Evolutionary conservation across 2,113 vertebrate species (phyloP).

Genomic region (Cynoglossus semilaevis): DNA sequence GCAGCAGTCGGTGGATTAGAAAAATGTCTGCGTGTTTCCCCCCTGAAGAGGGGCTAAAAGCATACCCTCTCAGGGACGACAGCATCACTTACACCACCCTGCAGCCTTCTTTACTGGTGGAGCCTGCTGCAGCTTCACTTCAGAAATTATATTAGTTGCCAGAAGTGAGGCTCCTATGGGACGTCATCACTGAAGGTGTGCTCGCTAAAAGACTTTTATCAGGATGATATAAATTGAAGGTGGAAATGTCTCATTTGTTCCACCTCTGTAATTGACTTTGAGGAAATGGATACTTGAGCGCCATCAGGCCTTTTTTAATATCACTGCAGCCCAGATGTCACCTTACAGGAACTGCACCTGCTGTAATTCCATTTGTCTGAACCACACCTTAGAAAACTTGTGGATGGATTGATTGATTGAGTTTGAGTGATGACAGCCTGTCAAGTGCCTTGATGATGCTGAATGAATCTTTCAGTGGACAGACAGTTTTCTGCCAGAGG

Average conservation of each 20-base stretch:
- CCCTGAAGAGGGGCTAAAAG: slow-evolving; percentile 51
- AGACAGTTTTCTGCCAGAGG: slow-evolving; percentile 65
- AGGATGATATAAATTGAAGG: slow-evolving; percentile 54
- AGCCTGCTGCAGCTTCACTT: slow-evolving; percentile 55
- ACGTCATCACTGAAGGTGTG: slow-evolving; percentile 53
- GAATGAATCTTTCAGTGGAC: slow-evolving; percentile 58
- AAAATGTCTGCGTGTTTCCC: slow-evolving; percentile 52
- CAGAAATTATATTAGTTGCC: slow-evolving; percentile 67
- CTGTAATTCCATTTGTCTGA: slow-evolving; percentile 19
- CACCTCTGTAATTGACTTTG: slow-evolving; percentile 51
- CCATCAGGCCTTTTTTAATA: slow-evolving; percentile 18
- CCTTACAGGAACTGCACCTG: slow-evolving; percentile 15
- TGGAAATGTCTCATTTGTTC: slow-evolving; percentile 58
- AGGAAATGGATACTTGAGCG: slow-evolving; percentile 41
- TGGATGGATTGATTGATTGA: slow-evolving; percentile 42
- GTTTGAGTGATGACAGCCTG: slow-evolving; percentile 38
- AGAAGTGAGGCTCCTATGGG: slow-evolving; percentile 65
- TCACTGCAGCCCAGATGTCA: slow-evolving; percentile 12
- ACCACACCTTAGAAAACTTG: background rate
- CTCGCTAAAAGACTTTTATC: slow-evolving; percentile 55
- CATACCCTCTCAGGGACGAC: slow-evolving; percentile 60
- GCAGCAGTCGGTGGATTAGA: slow-evolving; percentile 71
- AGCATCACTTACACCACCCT: slow-evolving; percentile 51
- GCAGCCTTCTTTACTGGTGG: slow-evolving; percentile 26
- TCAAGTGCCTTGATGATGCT: slow-evolving; percentile 32